Evolutionary conservation across 2,888 invertebrate genomes (phyloP).

Genomic region (Drosophila ezoana): DNA sequence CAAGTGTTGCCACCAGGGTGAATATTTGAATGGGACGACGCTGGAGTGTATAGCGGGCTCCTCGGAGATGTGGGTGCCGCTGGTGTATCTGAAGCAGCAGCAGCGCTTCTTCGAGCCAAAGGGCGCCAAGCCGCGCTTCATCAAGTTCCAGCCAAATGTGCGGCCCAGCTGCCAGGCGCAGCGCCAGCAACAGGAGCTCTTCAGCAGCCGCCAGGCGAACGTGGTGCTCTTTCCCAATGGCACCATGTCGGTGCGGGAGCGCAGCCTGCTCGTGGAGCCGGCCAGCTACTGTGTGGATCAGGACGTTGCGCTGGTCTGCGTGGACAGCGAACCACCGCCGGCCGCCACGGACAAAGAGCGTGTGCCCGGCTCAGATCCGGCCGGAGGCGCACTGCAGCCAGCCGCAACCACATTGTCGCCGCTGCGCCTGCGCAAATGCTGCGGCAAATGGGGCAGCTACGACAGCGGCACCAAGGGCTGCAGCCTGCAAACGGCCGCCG

Average conservation of each 20-base stretch:
- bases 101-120: conserved; percentile 83
- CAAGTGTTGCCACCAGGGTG: conserved; percentile 87
- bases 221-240: conserved; percentile 88
- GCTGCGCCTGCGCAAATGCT: conserved; percentile 88
- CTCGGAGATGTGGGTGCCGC: conserved; percentile 86
- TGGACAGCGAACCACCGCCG: not conserved
- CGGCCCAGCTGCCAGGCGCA: conserved; percentile 73
- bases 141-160: conserved; percentile 84
- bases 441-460: conserved; percentile 88
- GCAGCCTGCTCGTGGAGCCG: conserved; percentile 85
- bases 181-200: conserved; percentile 76
- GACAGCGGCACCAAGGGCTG: conserved; percentile 85
- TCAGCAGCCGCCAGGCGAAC: conserved; percentile 76
- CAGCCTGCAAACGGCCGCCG: conserved; percentile 82
- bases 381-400: not conserved
- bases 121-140: conserved; percentile 84
- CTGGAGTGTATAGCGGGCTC: conserved; percentile 83
- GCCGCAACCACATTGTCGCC: not conserved
- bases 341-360: not conserved
- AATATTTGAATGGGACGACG: conserved; percentile 84
- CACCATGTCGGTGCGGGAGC: conserved; percentile 87
- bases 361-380: not conserved
- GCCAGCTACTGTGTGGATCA: conserved; percentile 89
- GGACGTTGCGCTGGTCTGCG: conserved; percentile 87
- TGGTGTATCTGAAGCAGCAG: conserved; percentile 86